Percentiles rank a stretch among this genome's conserved stretches.
Conservation (phyloP, 1,140 invertebrate species). For the Zaprionus vittiger region DNA sequence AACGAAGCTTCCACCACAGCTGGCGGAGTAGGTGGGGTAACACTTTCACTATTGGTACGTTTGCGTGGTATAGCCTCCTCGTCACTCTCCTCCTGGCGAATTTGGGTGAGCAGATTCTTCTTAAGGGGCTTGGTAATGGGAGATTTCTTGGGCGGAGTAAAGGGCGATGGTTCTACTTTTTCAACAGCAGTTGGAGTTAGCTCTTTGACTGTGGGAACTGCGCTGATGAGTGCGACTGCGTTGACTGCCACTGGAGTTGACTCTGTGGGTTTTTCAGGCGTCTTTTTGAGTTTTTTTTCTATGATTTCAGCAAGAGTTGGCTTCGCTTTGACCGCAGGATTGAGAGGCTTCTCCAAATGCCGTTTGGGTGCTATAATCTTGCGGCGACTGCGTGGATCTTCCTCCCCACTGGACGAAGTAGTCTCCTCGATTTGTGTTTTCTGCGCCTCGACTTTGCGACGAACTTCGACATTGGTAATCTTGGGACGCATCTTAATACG, state of each 20-base stretch:
- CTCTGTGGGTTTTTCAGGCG: conserved; percentile 44
- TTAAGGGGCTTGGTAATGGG: conserved; percentile 78
- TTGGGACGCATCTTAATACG: conserved; percentile 86
- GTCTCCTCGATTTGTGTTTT: conserved; percentile 85
- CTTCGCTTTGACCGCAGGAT: conserved; percentile 47
- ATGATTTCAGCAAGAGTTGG: conserved; percentile 77
- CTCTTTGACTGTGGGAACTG: background rate
- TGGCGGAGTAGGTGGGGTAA: conserved; percentile 15
- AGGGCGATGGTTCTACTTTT: conserved; percentile 19
- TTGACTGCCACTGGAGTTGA: background rate
- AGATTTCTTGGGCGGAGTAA: conserved; percentile 61
- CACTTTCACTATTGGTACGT: conserved; percentile 69
- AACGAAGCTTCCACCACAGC: conserved; percentile 31
- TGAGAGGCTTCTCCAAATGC: conserved; percentile 45
- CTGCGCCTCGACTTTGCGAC: conserved; percentile 87
- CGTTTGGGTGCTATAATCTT: conserved; percentile 66
- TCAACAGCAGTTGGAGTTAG: conserved; percentile 37
- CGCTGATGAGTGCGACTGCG: no score
- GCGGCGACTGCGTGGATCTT: conserved; percentile 66
- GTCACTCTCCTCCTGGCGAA: conserved; percentile 76
- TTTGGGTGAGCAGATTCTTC: conserved; percentile 74
- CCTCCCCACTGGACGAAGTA: conserved; percentile 85
- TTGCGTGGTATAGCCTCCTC: conserved; percentile 71
- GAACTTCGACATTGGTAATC: conserved; percentile 85
- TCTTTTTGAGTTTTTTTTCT: conserved; percentile 78